phyloP scores from a whole-genome alignment of 2,113 vertebrate genomes.

The Neogobius melanostomus region DNA sequence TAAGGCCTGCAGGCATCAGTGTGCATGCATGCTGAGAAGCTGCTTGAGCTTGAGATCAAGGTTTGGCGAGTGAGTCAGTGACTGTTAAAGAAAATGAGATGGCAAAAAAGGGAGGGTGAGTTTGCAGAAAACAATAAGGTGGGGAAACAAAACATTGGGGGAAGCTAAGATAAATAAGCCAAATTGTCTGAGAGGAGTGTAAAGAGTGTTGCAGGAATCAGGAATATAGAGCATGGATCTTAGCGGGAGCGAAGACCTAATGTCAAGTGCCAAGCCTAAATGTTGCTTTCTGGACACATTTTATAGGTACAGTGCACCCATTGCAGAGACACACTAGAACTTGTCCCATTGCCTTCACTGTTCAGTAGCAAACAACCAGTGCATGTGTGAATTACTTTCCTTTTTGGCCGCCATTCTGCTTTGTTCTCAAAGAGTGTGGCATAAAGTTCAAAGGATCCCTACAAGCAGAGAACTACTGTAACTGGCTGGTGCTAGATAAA shows the following conservation, averaged over 20 bases:
- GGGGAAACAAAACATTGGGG: constrained; percentile 19
- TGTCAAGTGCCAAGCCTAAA: constrained; percentile 22
- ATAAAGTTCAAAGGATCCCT: constrained; percentile 40
- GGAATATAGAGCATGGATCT: constrained; percentile 27
- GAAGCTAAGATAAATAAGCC: constrained; percentile 9
- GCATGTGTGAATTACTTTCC: constrained; percentile 49
- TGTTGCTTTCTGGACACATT: constrained; percentile 25
- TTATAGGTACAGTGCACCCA: constrained; percentile 24
- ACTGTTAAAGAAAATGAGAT: constrained; percentile 9
- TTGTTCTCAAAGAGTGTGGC: constrained; percentile 40
- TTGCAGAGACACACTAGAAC: constrained; percentile 20
- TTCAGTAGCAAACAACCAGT: constrained; percentile 30
- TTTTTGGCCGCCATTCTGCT: constrained; percentile 40
- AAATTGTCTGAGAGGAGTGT: constrained; percentile 12
- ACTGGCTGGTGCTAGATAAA: constrained; percentile 36
- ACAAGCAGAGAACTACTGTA: constrained; percentile 21
- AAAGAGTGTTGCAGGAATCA: constrained; percentile 34
- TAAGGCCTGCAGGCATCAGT: constrained; percentile 31
- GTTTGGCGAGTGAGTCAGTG: constrained; percentile 1
- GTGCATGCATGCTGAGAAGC: constrained; percentile 63
- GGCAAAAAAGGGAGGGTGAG: constrained; percentile 11
- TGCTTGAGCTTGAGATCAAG: constrained; percentile 27
- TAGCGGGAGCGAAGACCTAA: constrained; percentile 31
- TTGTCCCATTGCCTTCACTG: background rate
- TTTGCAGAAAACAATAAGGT: constrained; percentile 15